Conservation (phyloP, 2,888 invertebrate species). For the Caenorhabditis sp. region DNA sequence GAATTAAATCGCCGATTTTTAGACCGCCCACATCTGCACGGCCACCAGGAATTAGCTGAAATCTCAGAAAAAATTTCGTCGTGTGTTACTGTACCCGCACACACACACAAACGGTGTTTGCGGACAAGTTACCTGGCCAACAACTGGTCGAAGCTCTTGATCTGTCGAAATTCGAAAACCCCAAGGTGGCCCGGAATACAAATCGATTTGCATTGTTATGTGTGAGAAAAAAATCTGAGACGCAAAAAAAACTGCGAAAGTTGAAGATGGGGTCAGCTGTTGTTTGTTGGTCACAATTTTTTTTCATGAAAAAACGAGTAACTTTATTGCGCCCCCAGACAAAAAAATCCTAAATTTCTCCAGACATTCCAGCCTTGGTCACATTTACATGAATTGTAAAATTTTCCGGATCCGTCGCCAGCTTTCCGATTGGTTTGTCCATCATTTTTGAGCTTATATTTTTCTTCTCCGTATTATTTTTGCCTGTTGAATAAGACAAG, state of each 20-base stretch:
- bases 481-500: neutral
- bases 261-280: no score
- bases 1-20: slow-evolving; percentile 3
- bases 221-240: neutral
- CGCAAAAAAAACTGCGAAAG: neutral
- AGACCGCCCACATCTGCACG: neutral
- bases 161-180: slow-evolving; percentile 4
- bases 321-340: no score
- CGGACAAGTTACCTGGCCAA: slow-evolving; percentile 7
- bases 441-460: neutral
- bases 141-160: neutral
- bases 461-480: neutral
- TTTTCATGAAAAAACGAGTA: no score
- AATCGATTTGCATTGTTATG: slow-evolving; percentile 1
- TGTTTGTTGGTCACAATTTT: no score
- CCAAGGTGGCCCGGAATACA: slow-evolving; percentile 7
- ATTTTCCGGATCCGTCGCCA: slow-evolving; percentile 1
- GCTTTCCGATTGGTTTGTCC: neutral
- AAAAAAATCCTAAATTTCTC: neutral
- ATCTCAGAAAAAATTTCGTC: neutral
- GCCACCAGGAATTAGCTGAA: slow-evolving; percentile 4
- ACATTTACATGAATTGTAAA: slow-evolving; percentile 1
- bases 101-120: no score
- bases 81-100: neutral
- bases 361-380: neutral